Evolutionary conservation across 2,113 vertebrate species (phyloP).

Genomic region (Vidua macroura): DNA sequence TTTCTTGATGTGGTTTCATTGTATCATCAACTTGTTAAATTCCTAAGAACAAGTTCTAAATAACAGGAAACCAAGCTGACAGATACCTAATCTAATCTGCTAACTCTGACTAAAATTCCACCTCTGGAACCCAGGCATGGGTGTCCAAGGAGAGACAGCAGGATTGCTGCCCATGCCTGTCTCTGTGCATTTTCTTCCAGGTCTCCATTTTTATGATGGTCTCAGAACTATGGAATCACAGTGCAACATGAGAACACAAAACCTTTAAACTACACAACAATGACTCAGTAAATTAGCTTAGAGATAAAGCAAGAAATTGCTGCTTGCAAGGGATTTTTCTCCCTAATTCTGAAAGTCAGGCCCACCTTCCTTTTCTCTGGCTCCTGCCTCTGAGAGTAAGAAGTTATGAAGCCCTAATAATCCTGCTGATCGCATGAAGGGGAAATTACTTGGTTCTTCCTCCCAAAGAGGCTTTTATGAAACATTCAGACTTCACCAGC

Average conservation of each 20-base stretch:
- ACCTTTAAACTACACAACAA: not conserved
- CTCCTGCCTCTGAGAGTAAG: not conserved
- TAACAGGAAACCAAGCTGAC: not conserved
- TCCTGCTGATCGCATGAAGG: not conserved
- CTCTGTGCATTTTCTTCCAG: not conserved
- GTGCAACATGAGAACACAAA: not conserved
- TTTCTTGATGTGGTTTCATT: not conserved
- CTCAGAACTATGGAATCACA: not conserved
- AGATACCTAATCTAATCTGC: not conserved
- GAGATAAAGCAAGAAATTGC: not conserved
- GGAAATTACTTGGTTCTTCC: slow-evolving; percentile 2
- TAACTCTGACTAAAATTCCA: not conserved
- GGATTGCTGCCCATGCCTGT: not conserved
- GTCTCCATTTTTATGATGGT: not conserved
- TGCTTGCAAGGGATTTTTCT: not conserved
- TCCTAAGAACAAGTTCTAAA: not conserved
- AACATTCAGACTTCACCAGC: not conserved
- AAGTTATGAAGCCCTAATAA: slow-evolving; percentile 5
- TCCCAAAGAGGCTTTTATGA: slow-evolving; percentile 19
- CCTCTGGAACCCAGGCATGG: not conserved
- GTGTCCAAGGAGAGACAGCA: not conserved
- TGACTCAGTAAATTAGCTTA: slow-evolving; percentile 1
- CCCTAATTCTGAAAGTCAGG: not conserved
- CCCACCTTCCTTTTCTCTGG: not conserved
- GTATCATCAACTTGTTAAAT: not conserved